Conservation (phyloP, 1,140 invertebrate species). For the Drosophila pectinifera region DNA sequence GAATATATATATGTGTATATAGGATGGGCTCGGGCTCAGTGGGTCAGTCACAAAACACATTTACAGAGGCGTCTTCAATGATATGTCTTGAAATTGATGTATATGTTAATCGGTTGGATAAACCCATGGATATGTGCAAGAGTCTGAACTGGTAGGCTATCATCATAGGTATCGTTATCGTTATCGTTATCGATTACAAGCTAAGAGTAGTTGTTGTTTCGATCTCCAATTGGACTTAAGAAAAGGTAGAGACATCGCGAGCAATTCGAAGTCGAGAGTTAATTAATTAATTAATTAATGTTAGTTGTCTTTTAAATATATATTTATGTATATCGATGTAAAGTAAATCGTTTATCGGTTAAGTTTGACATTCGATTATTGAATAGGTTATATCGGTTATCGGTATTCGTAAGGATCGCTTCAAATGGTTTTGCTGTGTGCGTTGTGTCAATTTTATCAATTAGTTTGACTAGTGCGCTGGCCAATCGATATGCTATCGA, state of each 20-base stretch:
- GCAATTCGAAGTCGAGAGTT: slow-evolving; percentile 27
- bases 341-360: slow-evolving; percentile 38
- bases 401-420: slow-evolving; percentile 8
- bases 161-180: slow-evolving; percentile 1
- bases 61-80: slow-evolving; percentile 66
- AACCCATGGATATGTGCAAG: slow-evolving; percentile 13
- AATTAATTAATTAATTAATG: slow-evolving; percentile 7
- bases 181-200: slow-evolving; percentile 35
- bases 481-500: slow-evolving; percentile 27
- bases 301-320: slow-evolving; percentile 11
- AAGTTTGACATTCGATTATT: slow-evolving; percentile 30
- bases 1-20: too few species aligned
- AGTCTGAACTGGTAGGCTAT: slow-evolving; percentile 19
- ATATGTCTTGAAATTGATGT: slow-evolving; percentile 62
- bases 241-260: slow-evolving; percentile 24
- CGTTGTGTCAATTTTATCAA: slow-evolving; percentile 25
- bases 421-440: slow-evolving; percentile 40
- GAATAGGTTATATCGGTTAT: slow-evolving; percentile 21
- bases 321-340: slow-evolving; percentile 32
- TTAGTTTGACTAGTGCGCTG: slow-evolving; percentile 29
- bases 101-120: slow-evolving; percentile 12
- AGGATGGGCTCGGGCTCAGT: too few species aligned
- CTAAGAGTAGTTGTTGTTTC: slow-evolving; percentile 30
- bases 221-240: slow-evolving; percentile 14
- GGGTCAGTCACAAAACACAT: slow-evolving; percentile 34